These are phyloP conservation scores for Rhopalosiphum maidis DNA, from an alignment of 1,140 invertebrate species.

Conservation along the genomic window DNA sequence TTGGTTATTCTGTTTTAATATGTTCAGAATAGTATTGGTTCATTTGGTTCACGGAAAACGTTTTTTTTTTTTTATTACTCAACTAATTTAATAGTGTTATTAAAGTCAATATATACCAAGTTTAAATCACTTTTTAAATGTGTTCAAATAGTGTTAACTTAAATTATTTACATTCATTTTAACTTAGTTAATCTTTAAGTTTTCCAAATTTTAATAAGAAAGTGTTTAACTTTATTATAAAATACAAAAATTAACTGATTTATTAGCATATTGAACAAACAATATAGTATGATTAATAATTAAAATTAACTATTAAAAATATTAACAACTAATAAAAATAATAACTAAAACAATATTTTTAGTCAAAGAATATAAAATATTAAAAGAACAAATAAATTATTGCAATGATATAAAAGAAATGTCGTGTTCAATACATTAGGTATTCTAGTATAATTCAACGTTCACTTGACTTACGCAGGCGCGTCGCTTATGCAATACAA, in stretches of 20 bases:
- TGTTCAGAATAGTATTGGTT: background rate
- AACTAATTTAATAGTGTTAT: background rate
- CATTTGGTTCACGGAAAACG: background rate
- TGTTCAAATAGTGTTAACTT: too few species aligned
- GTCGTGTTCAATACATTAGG: background rate
- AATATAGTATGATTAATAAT: background rate
- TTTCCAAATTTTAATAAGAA: too few species aligned
- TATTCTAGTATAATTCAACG: background rate
- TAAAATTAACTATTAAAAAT: background rate
- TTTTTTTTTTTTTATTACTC: background rate
- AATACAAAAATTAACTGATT: background rate
- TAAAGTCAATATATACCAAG: too few species aligned
- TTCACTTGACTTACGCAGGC: background rate
- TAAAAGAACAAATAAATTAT: background rate
- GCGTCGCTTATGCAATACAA: conserved; percentile 34
- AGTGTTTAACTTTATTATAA: too few species aligned
- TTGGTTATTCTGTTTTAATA: background rate
- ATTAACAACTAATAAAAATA: background rate
- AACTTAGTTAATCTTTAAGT: too few species aligned
- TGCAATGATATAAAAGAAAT: background rate
- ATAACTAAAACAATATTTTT: background rate
- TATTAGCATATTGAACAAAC: too few species aligned
- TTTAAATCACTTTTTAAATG: too few species aligned
- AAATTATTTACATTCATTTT: too few species aligned
- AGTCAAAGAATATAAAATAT: background rate